Evolutionary conservation across 2,797 vertebrate species (phyloP).

Genomic region (Valencia hispanica): DNA sequence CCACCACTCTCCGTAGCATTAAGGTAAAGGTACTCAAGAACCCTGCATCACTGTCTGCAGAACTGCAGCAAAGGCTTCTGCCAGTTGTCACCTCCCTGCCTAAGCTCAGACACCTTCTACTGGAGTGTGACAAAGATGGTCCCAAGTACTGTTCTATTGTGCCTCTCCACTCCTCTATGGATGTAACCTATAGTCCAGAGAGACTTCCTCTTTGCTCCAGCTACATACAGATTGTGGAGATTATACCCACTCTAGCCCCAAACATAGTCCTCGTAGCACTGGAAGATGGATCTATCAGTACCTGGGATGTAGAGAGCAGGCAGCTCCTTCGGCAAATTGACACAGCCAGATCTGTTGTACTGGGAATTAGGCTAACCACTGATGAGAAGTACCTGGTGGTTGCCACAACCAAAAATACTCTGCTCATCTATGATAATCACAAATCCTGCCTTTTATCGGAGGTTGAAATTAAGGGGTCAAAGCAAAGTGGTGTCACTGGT

Average conservation of each 20-base stretch:
- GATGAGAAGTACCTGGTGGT: constrained; percentile 98
- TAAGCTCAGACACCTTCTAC: constrained; percentile 94
- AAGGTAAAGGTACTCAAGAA: constrained; percentile 94
- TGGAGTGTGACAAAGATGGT: constrained; percentile 98
- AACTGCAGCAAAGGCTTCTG: constrained; percentile 96
- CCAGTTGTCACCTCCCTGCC: constrained; percentile 97
- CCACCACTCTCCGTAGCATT: constrained; percentile 91
- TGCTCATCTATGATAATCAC: constrained; percentile 96
- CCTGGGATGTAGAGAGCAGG: constrained; percentile 95
- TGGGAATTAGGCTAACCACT: constrained; percentile 91
- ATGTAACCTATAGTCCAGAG: constrained; percentile 96
- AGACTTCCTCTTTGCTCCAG: constrained; percentile 93
- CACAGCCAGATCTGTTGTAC: constrained; percentile 92
- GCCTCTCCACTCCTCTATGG: constrained; percentile 97
- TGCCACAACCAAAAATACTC: constrained; percentile 96
- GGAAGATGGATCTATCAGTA: constrained; percentile 97
- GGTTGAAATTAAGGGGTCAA: constrained; percentile 97
- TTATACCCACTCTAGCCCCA: constrained; percentile 93
- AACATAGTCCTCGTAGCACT: constrained; percentile 93
- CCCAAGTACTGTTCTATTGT: constrained; percentile 99
- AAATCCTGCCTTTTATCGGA: constrained; percentile 98
- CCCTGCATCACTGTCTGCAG: constrained; percentile 94
- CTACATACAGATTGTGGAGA: constrained; percentile 95
- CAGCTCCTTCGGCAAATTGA: constrained; percentile 95
- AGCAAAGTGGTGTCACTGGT: constrained; percentile 88